Evolutionary conservation across 2,888 invertebrate species (phyloP), one percentile per base, ranked within the genome.

Genomic region (Drosophila austrosaltans): DNA sequence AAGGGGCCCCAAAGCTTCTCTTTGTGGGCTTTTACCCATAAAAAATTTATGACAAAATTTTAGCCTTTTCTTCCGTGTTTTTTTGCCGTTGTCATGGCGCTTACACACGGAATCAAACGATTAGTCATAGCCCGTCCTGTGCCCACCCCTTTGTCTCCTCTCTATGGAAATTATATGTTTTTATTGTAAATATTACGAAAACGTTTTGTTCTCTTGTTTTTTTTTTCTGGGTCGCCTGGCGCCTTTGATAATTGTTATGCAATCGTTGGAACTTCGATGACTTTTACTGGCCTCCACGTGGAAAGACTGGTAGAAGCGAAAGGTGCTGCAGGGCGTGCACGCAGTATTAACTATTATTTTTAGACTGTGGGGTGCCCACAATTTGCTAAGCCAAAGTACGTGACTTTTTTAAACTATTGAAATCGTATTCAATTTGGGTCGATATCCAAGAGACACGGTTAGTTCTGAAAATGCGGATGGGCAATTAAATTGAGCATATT

Each of bases 21-120:
- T 48, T 48, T 48, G 48, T 48, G 22, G 48, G 32, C 32, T 56
- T 56, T 20, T 20, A 39, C 56, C 53, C 65, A 70, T 78, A 72
- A 74, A 78, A 63, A 48, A 66, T 80, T 74, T 70, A 80, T 62
- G 76, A 77, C 66, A 75, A 56, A 39, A 36, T 10, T 66, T 73
- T 78, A 39, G 57, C 56, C 32, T 57, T 36, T 56, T 57, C 56
- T 56, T 36, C 36, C 36, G 36, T 57, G 32, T 57, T 57, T 4
- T 42, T 56, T 59, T 32, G 40, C 30, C 16, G 53, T 73, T 77
- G 71, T 75, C 69, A 79, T 79, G 69, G 72, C 75, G 58, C 12
- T 74, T 69, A 79, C 58, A 77, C 79, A 83, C 77, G 79, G 73
- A 57, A 79, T 63, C 66, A 72, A 76, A 66, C 76, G 77, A 81